A percentile compares a stretch with the other conserved stretches of the same genome.
phyloP scores from a whole-genome alignment of 2,797 vertebrate genomes.

The Anabacerthia variegaticeps region DNA sequence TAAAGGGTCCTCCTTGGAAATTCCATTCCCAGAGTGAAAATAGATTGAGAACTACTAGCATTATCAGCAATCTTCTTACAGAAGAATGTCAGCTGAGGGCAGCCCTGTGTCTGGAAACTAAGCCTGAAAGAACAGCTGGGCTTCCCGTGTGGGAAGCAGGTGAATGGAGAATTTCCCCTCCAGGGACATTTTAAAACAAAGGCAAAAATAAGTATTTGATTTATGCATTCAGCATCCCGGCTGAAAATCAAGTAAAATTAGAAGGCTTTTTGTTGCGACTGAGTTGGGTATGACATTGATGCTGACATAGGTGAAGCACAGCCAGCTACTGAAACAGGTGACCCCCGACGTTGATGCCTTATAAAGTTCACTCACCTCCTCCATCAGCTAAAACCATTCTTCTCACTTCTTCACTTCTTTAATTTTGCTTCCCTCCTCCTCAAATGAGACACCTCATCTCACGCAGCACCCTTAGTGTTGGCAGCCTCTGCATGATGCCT shows the following conservation, averaged over 20 bases:
- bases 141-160: neutral
- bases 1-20: neutral
- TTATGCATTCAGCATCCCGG: neutral
- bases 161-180: neutral
- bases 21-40: neutral
- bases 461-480: accelerated
- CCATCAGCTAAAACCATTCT: neutral
- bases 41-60: neutral
- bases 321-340: neutral
- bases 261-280: neutral
- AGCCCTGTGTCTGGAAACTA: neutral
- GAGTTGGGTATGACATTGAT: neutral
- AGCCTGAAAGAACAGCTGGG: conserved; percentile 23
- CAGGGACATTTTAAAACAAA: neutral
- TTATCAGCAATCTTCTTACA: neutral
- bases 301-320: neutral
- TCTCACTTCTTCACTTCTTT: neutral
- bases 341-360: accelerated
- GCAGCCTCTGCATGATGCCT: neutral
- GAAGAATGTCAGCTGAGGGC: neutral
- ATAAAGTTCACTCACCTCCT: neutral
- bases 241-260: conserved; percentile 11
- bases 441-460: neutral
- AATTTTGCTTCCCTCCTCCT: neutral
- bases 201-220: neutral